Percentiles rank a stretch among this genome's conserved stretches.
Conservation (phyloP, 2,888 invertebrate species). For the Helicoverpa assulta region DNA sequence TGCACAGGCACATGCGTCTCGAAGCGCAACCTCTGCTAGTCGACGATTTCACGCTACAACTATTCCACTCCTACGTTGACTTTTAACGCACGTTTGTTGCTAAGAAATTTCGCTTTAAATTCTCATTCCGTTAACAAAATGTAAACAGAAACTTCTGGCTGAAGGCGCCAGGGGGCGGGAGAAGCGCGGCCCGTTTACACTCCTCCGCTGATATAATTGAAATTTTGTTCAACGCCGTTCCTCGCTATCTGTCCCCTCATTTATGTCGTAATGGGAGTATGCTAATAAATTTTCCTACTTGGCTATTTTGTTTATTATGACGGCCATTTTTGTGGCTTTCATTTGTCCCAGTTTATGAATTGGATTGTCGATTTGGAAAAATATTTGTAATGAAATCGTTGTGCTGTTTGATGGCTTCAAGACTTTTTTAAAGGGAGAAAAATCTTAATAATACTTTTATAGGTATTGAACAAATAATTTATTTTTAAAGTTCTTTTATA, state of each 20-base stretch:
- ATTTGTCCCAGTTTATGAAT: slow-evolving; percentile 57
- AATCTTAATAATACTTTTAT: neutral
- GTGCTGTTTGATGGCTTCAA: slow-evolving; percentile 1
- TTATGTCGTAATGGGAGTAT: slow-evolving; percentile 72
- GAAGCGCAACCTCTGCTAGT: slow-evolving; percentile 41
- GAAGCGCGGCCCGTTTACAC: slow-evolving; percentile 72
- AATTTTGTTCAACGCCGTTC: slow-evolving; percentile 80
- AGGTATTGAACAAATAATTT: neutral
- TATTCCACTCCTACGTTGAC: slow-evolving; percentile 70
- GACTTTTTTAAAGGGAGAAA: neutral
- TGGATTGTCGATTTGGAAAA: slow-evolving; percentile 36
- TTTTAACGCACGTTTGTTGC: slow-evolving; percentile 82
- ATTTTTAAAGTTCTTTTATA: neutral
- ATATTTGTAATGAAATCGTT: slow-evolving; percentile 17
- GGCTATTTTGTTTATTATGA: slow-evolving; percentile 62
- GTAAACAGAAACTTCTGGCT: slow-evolving; percentile 82
- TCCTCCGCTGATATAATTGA: slow-evolving; percentile 81
- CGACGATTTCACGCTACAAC: slow-evolving; percentile 77
- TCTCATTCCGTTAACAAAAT: slow-evolving; percentile 87
- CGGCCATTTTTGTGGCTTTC: slow-evolving; percentile 43
- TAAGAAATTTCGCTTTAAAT: slow-evolving; percentile 85
- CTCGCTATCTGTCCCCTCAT: slow-evolving; percentile 72
- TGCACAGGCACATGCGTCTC: slow-evolving; percentile 51
- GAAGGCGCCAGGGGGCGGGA: slow-evolving; percentile 68
- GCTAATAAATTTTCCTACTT: slow-evolving; percentile 75